These are phyloP conservation scores for Oryzias dopingdopingensis DNA, from an alignment of 2,797 vertebrate genomes.

Conservation along the genomic window DNA sequence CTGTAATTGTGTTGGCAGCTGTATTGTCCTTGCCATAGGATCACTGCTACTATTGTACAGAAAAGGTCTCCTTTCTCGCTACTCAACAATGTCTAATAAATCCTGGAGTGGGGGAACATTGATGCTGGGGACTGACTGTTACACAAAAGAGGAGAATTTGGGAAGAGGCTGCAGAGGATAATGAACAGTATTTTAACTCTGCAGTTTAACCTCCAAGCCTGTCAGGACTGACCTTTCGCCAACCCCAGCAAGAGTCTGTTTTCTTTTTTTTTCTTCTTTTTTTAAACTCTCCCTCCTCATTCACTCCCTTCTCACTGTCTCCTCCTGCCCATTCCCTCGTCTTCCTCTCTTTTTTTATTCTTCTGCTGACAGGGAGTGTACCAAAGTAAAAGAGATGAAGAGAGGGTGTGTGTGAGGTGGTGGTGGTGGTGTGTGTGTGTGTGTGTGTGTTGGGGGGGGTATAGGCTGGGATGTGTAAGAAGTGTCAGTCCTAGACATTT, in stretches of 20 bases:
- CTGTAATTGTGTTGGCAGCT: constrained; percentile 74
- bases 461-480: constrained; percentile 88
- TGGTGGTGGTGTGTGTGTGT: constrained; percentile 30
- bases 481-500: constrained; percentile 96
- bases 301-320: constrained; percentile 51
- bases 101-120: constrained; percentile 89
- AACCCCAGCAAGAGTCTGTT: constrained; percentile 97
- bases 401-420: constrained; percentile 34
- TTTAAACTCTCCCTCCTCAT: constrained; percentile 40
- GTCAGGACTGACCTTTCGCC: constrained; percentile 99
- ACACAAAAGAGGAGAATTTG: constrained; percentile 97
- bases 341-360: constrained; percentile 69
- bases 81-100: constrained; percentile 95
- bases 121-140: constrained; percentile 91
- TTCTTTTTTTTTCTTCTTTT: constrained; percentile 79
- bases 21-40: constrained; percentile 77
- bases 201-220: constrained; percentile 99
- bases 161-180: constrained; percentile 92
- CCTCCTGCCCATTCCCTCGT: constrained; percentile 55
- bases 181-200: constrained; percentile 99
- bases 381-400: constrained; percentile 66
- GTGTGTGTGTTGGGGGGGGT: constrained; percentile 41
- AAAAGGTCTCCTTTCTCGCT: constrained; percentile 78
- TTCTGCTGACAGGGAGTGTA: constrained; percentile 75
- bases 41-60: constrained; percentile 80